Evolutionary conservation across 1,140 invertebrate species (phyloP).

Genomic region (Atta texana): DNA sequence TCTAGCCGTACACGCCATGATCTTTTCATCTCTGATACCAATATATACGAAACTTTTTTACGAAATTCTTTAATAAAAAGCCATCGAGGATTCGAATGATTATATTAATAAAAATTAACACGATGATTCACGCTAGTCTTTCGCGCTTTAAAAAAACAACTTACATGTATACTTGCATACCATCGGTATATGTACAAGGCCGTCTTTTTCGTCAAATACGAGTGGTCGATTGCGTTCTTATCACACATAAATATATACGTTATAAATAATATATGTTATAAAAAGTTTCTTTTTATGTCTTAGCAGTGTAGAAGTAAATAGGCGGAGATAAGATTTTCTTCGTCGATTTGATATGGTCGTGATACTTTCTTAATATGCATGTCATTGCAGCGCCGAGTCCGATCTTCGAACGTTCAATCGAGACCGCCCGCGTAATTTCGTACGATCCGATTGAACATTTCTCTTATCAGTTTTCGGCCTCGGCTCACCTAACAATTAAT

Average conservation of each 20-base stretch:
- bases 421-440: not conserved
- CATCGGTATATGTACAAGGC: slow-evolving; percentile 74
- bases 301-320: slow-evolving; percentile 66
- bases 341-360: slow-evolving; percentile 74
- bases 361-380: slow-evolving; percentile 78
- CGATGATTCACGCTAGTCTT: slow-evolving; percentile 17
- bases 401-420: slow-evolving; percentile 27
- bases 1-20: not conserved
- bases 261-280: slow-evolving; percentile 63
- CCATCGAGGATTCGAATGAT: slow-evolving; percentile 7
- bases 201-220: slow-evolving; percentile 55
- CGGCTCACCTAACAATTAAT: slow-evolving; percentile 55
- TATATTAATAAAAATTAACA: slow-evolving; percentile 48
- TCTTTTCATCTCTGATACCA: not conserved
- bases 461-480: slow-evolving; percentile 10
- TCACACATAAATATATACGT: slow-evolving; percentile 54
- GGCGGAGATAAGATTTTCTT: slow-evolving; percentile 68
- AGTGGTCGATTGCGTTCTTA: slow-evolving; percentile 52
- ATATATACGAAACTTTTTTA: not conserved
- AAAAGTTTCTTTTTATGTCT: slow-evolving; percentile 67
- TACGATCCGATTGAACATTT: slow-evolving; percentile 1
- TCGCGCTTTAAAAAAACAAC: slow-evolving; percentile 39
- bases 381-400: slow-evolving; percentile 35
- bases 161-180: slow-evolving; percentile 53
- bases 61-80: not conserved